Conservation (phyloP, 1,140 invertebrate genomes). For the Rhagoletis pomonella region DNA sequence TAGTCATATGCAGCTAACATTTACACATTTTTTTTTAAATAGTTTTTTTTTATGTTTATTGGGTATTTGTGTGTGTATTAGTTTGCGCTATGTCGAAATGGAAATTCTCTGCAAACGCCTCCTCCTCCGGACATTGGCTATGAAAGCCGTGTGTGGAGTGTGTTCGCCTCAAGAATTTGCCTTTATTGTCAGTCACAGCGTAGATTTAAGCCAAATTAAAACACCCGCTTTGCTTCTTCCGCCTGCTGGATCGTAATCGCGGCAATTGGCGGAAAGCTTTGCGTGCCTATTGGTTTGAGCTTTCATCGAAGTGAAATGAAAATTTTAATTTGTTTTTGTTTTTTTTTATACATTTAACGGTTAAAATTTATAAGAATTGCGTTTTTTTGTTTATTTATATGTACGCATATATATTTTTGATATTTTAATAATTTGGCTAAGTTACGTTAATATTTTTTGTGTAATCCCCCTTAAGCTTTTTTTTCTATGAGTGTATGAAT, state of each 20-base stretch:
- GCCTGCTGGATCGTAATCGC: not conserved
- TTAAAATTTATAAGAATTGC: slow-evolving; percentile 40
- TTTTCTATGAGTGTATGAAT: slow-evolving; percentile 45
- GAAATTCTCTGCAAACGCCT: slow-evolving; percentile 37
- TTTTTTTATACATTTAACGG: not conserved
- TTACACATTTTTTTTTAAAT: slow-evolving; percentile 28
- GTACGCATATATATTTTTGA: not conserved
- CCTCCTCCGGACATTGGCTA: slow-evolving; percentile 15
- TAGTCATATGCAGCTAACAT: slow-evolving; percentile 25
- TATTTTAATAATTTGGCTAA: slow-evolving; percentile 23
- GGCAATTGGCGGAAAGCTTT: not conserved
- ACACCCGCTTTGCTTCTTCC: not conserved
- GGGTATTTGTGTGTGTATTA: slow-evolving; percentile 56
- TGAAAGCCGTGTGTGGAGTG: no score
- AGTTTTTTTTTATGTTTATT: slow-evolving; percentile 54
- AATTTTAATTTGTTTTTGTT: not conserved
- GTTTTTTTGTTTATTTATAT: not conserved
- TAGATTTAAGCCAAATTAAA: slow-evolving; percentile 51
- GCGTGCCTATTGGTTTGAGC: slow-evolving; percentile 6
- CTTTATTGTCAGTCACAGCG: slow-evolving; percentile 74
- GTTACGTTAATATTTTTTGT: slow-evolving; percentile 63
- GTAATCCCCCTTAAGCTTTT: slow-evolving; percentile 31
- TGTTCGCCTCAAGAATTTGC: slow-evolving; percentile 59
- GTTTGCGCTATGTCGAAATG: slow-evolving; percentile 52
- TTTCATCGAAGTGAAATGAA: slow-evolving; percentile 18